Percentiles rank a stretch among this genome's conserved stretches.
These are phyloP conservation scores for Heteromyza rotundicornis DNA, from an alignment of 2,888 invertebrate genomes.

Conservation along the genomic window DNA sequence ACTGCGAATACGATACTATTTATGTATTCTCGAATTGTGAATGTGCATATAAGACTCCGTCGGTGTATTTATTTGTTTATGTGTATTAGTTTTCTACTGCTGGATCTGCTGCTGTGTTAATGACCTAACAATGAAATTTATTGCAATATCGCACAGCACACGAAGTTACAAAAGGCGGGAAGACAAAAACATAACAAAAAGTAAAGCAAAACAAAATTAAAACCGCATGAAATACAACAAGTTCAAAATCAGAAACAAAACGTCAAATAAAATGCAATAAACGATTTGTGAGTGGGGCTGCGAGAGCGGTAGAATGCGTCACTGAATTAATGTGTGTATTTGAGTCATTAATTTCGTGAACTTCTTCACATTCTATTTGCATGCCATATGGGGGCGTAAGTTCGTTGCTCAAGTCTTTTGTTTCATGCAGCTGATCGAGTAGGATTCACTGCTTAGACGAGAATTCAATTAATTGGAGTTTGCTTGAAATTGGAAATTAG, in stretches of 20 bases:
- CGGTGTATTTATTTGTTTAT: not conserved
- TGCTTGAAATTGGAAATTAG: too few species aligned
- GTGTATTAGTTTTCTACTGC: not conserved
- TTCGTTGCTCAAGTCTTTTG: conserved; percentile 52
- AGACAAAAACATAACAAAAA: not conserved
- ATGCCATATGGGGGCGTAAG: conserved; percentile 28
- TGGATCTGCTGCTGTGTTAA: conserved; percentile 39
- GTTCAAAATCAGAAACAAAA: not conserved
- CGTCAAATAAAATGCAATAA: not conserved
- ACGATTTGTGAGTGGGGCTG: too few species aligned
- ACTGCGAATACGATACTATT: too few species aligned
- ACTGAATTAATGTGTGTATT: too few species aligned
- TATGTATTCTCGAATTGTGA: too few species aligned
- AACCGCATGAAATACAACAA: not conserved
- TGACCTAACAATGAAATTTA: conserved; percentile 42
- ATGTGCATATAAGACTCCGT: too few species aligned
- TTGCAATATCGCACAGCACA: conserved; percentile 17
- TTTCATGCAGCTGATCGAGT: conserved; percentile 17
- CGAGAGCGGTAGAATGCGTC: too few species aligned
- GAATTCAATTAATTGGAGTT: too few species aligned
- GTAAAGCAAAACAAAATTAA: not conserved
- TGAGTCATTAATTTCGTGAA: too few species aligned
- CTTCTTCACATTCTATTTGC: too few species aligned
- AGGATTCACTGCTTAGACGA: too few species aligned
- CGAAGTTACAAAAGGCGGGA: conserved; percentile 12